Base-by-base conservation (phyloP, 1,140 invertebrate genomes). In the Globodera ellingtonae region DNA sequence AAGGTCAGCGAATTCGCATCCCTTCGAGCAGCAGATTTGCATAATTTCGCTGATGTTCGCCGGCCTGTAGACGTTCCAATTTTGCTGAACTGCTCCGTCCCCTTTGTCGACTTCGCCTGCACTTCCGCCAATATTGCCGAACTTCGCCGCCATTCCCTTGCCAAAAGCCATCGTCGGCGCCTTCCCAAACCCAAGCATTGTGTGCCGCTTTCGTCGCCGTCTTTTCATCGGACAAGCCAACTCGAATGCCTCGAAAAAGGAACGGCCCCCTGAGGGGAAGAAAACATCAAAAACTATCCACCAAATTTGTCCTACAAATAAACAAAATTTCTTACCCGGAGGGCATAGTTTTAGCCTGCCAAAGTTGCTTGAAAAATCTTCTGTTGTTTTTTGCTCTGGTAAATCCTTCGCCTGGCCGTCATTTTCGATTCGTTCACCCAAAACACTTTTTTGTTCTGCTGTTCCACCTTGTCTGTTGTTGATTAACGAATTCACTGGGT, bases 191-290 rank as follows among this genome's bases (percentile, higher is more conserved):
- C 62, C 72, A 48, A 70, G n/a, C 21, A 80, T 72, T 52, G 72
- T n/a, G 35, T 81, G 80, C 56, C 79, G 24, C 35, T 77, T 79
- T 10, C 62, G 75, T 24, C 75, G 75, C 24, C 75, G 75, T 24
- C 35, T 48, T n/a, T 67, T 59, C 82, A 83, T 83, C 65, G 82
- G 82, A 73, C 82, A 83, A 15, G 82, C 82, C 50, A 83, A 69
- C 47, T 83, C 82, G 59, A 83, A 85, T 0, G 82, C 82, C 50
- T 83, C 82, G 59, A 83, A 78, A 62, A 83, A 83, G 59, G 83
- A 84, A 48, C 82, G 75, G 3, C 82, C 82, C 13, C 82, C 82
- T 83, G 48, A 59, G 21, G 24, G 66, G 35, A 21, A 44, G 21
- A 78, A 70, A 78, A 9, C n/a, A n/a, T 59, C 13, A 76, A 35